phyloP scores from a whole-genome alignment of 2,113 vertebrate genomes.

The Pedionomus torquatus region DNA sequence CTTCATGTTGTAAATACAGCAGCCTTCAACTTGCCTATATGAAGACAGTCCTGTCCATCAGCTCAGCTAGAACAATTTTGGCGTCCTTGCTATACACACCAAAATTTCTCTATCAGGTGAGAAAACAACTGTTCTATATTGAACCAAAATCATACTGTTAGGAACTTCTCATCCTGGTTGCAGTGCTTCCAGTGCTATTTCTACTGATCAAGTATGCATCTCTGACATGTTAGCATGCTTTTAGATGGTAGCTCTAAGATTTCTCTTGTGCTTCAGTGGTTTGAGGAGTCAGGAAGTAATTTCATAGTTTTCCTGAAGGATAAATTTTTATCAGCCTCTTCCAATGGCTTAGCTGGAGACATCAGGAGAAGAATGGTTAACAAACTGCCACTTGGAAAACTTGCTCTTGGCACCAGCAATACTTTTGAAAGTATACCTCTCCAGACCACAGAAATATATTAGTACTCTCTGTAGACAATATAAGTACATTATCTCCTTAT shows the following conservation, averaged over 20 bases:
- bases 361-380: neutral
- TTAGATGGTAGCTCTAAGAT: neutral
- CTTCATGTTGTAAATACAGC: neutral
- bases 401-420: neutral
- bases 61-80: neutral
- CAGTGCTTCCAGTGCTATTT: neutral
- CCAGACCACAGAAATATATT: neutral
- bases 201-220: neutral
- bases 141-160: neutral
- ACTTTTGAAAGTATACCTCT: neutral
- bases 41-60: neutral
- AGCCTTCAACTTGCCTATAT: neutral
- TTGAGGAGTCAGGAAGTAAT: neutral
- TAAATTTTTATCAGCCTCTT: neutral
- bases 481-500: neutral
- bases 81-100: neutral
- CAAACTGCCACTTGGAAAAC: neutral
- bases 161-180: neutral
- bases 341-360: neutral
- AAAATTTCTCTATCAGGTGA: neutral
- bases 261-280: neutral
- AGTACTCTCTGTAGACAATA: neutral
- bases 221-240: rapidly evolving
- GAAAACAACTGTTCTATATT: neutral
- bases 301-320: neutral